phyloP scores from a whole-genome alignment of 2,113 vertebrate genomes.

The Plestiodon gilberti region DNA sequence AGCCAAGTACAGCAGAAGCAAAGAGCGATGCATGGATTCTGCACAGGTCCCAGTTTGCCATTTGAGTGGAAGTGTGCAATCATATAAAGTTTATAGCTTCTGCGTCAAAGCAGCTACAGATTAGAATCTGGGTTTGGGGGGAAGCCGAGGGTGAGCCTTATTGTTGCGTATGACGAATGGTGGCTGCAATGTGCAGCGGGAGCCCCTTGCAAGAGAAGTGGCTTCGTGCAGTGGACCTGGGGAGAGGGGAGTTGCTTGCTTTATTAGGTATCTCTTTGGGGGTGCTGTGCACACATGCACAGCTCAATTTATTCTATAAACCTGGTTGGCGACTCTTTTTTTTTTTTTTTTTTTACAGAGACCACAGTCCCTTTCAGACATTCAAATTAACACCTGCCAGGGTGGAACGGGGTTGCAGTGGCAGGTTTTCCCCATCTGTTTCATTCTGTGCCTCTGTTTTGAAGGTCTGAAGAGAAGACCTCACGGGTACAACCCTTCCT shows the following conservation, averaged over 20 bases:
- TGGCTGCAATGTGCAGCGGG: neutral
- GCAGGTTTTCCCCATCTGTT: too few species aligned
- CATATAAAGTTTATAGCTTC: neutral
- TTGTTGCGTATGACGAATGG: neutral
- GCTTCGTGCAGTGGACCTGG: neutral
- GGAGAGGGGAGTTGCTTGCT: neutral
- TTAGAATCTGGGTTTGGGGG: neutral
- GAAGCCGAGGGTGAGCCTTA: neutral
- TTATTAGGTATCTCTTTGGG: neutral
- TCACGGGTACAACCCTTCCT: neutral
- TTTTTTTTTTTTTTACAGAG: too few species aligned
- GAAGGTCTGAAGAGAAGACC: too few species aligned
- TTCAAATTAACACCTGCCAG: too few species aligned
- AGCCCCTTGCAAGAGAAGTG: neutral
- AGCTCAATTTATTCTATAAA: too few species aligned
- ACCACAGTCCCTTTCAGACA: too few species aligned
- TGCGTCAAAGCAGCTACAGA: neutral
- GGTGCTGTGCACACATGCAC: too few species aligned
- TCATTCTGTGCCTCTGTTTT: too few species aligned
- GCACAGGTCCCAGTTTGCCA: neutral
- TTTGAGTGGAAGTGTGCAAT: neutral
- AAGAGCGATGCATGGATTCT: fast-evolving
- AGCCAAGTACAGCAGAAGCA: neutral
- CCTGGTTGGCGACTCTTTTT: too few species aligned
- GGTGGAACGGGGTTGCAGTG: too few species aligned